phyloP scores from a whole-genome alignment of 1,140 invertebrate genomes.

The Carposina sasakii region DNA sequence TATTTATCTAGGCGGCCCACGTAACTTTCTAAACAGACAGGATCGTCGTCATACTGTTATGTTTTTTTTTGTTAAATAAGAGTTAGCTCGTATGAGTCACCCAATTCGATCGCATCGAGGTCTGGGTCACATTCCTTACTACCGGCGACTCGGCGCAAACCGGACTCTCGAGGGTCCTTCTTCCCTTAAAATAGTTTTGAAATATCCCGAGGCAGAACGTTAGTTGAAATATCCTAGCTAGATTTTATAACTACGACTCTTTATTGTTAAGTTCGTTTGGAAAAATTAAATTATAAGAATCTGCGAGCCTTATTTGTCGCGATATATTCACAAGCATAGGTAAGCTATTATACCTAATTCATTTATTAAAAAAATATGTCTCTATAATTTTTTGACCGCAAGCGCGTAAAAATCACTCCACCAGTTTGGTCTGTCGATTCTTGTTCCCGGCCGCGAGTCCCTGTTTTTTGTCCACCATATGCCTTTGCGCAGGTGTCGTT shows the following conservation, averaged over 20 bases:
- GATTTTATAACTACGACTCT: too few relatives aligned
- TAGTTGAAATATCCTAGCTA: too few relatives aligned
- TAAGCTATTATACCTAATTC: too few relatives aligned
- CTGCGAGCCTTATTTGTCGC: too few relatives aligned
- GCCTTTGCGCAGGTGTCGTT: slow-evolving; percentile 56
- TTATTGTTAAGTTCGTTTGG: too few relatives aligned
- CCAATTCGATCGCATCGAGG: slow-evolving; percentile 49
- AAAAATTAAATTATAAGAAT: too few relatives aligned
- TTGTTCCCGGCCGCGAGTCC: slow-evolving; percentile 29
- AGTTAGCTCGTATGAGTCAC: slow-evolving; percentile 55
- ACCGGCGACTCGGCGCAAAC: slow-evolving; percentile 41
- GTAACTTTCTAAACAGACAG: slow-evolving; percentile 53
- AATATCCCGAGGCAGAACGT: too few relatives aligned
- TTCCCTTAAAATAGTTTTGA: slow-evolving; percentile 2
- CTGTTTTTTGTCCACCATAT: slow-evolving; percentile 59
- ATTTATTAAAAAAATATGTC: too few relatives aligned
- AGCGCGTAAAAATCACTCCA: too few relatives aligned
- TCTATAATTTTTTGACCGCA: too few relatives aligned
- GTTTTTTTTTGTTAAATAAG: slow-evolving; percentile 35
- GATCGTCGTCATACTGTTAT: slow-evolving; percentile 23
- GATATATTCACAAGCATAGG: too few relatives aligned
- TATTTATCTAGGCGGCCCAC: slow-evolving; percentile 38
- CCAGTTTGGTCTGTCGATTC: too few relatives aligned
- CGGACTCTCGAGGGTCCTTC: slow-evolving; percentile 32
- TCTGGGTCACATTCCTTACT: slow-evolving; percentile 67